Base-by-base conservation (phyloP, 2,888 invertebrate species). In the Helleia helle region DNA sequence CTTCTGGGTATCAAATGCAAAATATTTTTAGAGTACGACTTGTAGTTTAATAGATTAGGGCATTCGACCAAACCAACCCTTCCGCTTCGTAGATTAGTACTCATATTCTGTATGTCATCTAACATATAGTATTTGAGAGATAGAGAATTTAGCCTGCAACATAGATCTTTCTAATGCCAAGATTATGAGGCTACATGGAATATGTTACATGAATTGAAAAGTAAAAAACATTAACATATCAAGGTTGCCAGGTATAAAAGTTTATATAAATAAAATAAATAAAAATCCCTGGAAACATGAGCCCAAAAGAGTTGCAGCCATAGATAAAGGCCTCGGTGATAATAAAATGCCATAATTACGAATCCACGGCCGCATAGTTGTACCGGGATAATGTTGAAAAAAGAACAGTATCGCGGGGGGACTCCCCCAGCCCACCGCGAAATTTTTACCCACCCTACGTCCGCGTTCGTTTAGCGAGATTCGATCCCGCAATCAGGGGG, bases 401-500 rank as follows among this genome's bases (percentile, higher is more conserved):
- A 74, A 79, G 80, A 80, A 77, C 75, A 76, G 79, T 79, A 76
- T 76, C 75, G 73, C 63, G 56, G 59, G 55, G 49, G 48, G 43
- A 39, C 46, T 58, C 62, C 56, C 58, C 44, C 64, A 49, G 59
- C 59, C 59, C 58, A 65, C 59, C 59, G 53, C 56, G 61, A 62
- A 70, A 75, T 71, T 75, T 76, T 76, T 76, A 65, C 62, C 66
- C 63, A 59, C 49, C 47, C 62, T 65, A 55, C 56, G 58, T 30
- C 50, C 50, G 53, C 69, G 66, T 63, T 64, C 70, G 69, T 75
- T 79, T 79, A 80, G 79, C 75, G 77, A 73, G 80, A 77, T 80
- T 76, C 79, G 80, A 80, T 80, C 79, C 79, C 79, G 75, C 79
- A 79, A 79, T 79, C 77, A 74, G 74, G 73, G 74, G 67, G 71